phyloP scores from a whole-genome alignment of 1,140 invertebrate genomes.

The Doryteuthis pealeii region DNA sequence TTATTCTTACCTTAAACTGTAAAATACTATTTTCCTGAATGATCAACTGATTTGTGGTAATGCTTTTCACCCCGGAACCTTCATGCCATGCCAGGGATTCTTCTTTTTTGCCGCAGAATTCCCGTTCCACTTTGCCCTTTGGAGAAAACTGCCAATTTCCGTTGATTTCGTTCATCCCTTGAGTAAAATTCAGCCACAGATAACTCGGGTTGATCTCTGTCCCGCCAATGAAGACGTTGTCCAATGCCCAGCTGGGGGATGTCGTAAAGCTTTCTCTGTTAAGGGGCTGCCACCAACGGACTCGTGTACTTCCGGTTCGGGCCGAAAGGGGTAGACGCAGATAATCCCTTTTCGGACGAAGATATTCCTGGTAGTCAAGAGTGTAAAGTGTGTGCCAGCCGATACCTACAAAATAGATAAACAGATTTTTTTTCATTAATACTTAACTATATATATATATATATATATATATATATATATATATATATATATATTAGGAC shows the following conservation, averaged over 20 bases:
- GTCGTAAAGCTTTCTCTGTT: conserved; percentile 32
- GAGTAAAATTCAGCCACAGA: conserved; percentile 54
- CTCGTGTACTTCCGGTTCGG: conserved; percentile 49
- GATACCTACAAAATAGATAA: conserved; percentile 48
- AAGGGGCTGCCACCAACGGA: conserved; percentile 58
- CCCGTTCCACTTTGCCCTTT: conserved; percentile 42
- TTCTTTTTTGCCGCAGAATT: conserved; percentile 29
- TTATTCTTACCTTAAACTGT: conserved; percentile 54
- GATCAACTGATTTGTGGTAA: conserved; percentile 60
- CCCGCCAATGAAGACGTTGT: conserved; percentile 61
- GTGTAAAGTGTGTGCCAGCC: conserved; percentile 58
- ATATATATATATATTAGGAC: too few species aligned
- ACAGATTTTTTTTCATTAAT: not conserved
- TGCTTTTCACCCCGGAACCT: conserved; percentile 44
- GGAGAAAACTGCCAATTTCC: conserved; percentile 57
- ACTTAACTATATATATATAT: too few species aligned
- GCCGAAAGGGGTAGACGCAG: conserved; percentile 54
- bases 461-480: too few species aligned
- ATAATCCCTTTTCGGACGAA: conserved; percentile 51
- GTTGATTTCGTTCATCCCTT: conserved; percentile 25
- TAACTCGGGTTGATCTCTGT: conserved; percentile 59
- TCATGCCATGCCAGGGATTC: conserved; percentile 47
- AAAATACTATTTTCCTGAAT: conserved; percentile 56
- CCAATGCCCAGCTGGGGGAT: conserved; percentile 56
- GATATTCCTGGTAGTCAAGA: conserved; percentile 54